A percentile compares a stretch with the other conserved stretches of the same genome.
Conservation (phyloP, 2,113 vertebrate genomes). For the Pedionomus torquatus region DNA sequence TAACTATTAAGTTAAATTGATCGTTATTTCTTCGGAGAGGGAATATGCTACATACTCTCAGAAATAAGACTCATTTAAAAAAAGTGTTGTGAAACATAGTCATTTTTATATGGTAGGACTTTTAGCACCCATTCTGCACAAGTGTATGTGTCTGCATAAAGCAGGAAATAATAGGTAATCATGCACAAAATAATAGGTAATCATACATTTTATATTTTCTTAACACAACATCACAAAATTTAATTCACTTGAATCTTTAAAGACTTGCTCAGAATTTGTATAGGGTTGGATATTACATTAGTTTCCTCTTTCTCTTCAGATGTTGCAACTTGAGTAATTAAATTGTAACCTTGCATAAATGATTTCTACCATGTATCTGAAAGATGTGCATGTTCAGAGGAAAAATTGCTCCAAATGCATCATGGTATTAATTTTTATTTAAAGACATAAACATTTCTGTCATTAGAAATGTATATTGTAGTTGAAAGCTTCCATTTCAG, state of each 20-base stretch:
- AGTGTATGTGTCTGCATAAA: not conserved
- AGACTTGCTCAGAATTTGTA: not conserved
- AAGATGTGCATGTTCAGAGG: not conserved
- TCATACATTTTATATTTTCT: not conserved
- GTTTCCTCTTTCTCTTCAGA: not conserved
- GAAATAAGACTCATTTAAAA: no score
- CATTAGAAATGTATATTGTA: not conserved
- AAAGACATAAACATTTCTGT: not conserved
- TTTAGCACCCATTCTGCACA: not conserved
- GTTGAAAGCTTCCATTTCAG: not conserved
- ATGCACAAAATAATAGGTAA: not conserved
- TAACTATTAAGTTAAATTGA: no score
- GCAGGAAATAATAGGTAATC: not conserved
- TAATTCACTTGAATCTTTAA: not conserved
- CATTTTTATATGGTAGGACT: not conserved
- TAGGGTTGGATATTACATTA: not conserved
- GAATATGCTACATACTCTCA: no score
- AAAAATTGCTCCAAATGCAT: not conserved
- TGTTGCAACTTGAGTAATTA: not conserved
- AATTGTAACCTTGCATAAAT: not conserved
- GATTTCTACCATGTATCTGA: not conserved
- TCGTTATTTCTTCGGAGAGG: no score
- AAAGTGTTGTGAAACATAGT: not conserved
- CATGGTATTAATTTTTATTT: not conserved
- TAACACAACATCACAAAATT: not conserved